These are phyloP conservation scores for Bubalus kerabau DNA, from an alignment of 2,113 vertebrate genomes.

Conservation along the genomic window DNA sequence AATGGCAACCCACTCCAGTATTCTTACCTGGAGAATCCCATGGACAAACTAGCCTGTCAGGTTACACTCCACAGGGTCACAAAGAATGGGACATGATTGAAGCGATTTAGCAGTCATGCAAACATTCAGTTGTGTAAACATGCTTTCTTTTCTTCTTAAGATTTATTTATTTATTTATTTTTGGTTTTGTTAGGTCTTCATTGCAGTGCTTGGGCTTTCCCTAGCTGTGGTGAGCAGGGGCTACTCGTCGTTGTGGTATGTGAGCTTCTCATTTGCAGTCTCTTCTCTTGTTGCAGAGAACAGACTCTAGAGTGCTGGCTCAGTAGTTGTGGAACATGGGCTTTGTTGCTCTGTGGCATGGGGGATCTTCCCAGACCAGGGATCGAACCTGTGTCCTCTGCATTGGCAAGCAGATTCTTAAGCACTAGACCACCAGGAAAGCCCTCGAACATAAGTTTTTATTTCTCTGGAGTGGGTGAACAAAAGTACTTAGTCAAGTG, in stretches of 20 bases:
- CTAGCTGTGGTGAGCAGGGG: background rate
- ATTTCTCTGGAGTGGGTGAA: background rate
- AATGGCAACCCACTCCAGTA: background rate
- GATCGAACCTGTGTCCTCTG: background rate
- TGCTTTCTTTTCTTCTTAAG: background rate
- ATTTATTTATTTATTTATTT: background rate
- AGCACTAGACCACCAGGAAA: background rate
- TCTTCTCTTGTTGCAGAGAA: background rate
- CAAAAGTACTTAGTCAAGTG: background rate
- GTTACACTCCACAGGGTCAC: background rate
- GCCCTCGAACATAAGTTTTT: background rate
- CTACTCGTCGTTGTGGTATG: accelerated
- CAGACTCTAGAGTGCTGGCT: background rate
- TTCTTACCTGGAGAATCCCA: background rate
- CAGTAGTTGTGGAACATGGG: background rate
- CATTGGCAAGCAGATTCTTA: background rate
- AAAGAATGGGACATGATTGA: background rate
- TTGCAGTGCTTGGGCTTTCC: background rate
- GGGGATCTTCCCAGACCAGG: background rate
- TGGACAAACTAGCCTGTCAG: background rate
- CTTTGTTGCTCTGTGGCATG: background rate
- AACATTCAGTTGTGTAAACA: background rate
- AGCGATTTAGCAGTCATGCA: accelerated
- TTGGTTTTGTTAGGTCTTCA: background rate
- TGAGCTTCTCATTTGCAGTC: background rate